Conservation (phyloP, 2,888 invertebrate genomes). For the Drosophila stalkeri region DNA sequence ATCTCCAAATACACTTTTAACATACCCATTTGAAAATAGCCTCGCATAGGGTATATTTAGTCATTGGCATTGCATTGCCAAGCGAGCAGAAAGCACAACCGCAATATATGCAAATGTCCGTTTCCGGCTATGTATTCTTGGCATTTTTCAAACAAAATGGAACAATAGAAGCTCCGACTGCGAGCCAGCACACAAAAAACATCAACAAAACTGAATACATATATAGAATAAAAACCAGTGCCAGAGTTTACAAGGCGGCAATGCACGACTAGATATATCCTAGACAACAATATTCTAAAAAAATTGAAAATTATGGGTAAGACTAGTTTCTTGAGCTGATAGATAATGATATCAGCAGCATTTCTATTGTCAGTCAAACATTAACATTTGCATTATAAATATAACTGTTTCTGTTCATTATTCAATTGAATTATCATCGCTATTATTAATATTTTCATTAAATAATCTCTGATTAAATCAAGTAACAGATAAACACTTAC, state of each 20-base stretch:
- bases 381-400: background rate
- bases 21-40: background rate
- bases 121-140: conserved; percentile 62
- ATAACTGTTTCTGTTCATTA: background rate
- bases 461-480: too few species aligned
- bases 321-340: background rate
- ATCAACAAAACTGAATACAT: conserved; percentile 13
- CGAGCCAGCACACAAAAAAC: conserved; percentile 23
- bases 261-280: background rate
- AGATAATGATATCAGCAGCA: background rate
- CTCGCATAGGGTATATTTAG: conserved; percentile 28
- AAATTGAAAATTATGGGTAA: background rate
- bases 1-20: background rate
- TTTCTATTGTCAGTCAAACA: background rate
- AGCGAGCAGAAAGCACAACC: conserved; percentile 48
- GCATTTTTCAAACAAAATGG: conserved; percentile 56
- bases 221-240: conserved; percentile 10
- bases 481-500: background rate
- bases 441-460: too few species aligned
- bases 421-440: too few species aligned
- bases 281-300: background rate
- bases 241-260: background rate
- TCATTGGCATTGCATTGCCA: conserved; percentile 33
- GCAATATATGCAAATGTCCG: conserved; percentile 70
- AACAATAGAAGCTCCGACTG: conserved; percentile 50